Base-by-base conservation (phyloP, 2,797 vertebrate genomes). In the Chrysocyon brachyurus region DNA sequence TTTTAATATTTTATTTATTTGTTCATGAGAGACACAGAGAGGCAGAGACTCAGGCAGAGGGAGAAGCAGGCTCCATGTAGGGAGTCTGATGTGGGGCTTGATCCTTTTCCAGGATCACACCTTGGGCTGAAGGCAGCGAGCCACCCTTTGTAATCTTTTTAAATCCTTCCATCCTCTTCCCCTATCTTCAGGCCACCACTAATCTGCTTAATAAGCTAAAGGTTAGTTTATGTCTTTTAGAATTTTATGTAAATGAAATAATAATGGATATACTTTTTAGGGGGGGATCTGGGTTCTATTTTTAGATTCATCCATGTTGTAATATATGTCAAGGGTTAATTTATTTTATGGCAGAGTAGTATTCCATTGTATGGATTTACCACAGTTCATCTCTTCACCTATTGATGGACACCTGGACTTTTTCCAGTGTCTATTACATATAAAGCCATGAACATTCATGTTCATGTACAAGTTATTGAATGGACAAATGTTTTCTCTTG, bases 151-250 rank as follows among this genome's bases (percentile, higher is more conserved):
- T 61, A 79, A 77, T 3, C 12, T 70, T 72, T 90, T 79, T 6
- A 6, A 93, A 91, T 16, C 12, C 16, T 31, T 59, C 14, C 9
- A 22, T 57, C 2, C 24, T 10, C 4, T 6, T 33, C 14, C 33
- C 40, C 40, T 9, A 49, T 63, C n/a, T 24, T 46, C 15, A 68
- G 15, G 19, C 8, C 63, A 24, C 14, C 31, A 70, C 11, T 19
- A 12, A 33, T 85, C 46, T 93, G 46, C 31, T 92, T 92, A 83
- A 89, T 84, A 19, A 88, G 89, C 12, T 64, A 73, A 87, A n/a
- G 21, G 36, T 59, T 56, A 31, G 8, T 81, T 49, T 57, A 3
- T 11, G 31, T 40, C 31, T 81, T 73, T n/a, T 56, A 85, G n/a
- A 78, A 85, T 68, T 61, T 90, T 56, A 63, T 24, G 19, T 85